Conservation (phyloP, 2,797 vertebrate genomes). For the Acipenser oxyrinchus region DNA sequence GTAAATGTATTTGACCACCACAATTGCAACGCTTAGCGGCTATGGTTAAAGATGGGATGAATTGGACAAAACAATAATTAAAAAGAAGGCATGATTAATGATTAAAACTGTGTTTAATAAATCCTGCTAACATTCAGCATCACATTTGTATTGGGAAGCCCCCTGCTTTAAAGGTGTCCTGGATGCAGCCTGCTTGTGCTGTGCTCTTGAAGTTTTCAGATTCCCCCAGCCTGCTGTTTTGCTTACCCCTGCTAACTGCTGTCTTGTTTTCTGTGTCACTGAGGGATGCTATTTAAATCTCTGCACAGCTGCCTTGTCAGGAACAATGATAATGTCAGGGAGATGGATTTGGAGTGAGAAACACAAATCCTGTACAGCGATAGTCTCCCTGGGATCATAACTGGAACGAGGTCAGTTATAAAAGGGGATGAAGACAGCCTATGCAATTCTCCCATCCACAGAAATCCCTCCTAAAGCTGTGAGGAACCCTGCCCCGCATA, state of each 20-base stretch:
- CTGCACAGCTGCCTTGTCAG: constrained; percentile 54
- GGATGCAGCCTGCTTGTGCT: constrained; percentile 7
- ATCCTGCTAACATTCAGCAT: constrained; percentile 40
- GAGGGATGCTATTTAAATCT: constrained; percentile 65
- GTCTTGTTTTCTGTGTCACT: constrained; percentile 42
- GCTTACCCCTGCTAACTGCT: constrained; percentile 42
- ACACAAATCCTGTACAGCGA: constrained; percentile 32
- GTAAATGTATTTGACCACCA: constrained; percentile 7
- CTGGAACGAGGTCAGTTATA: constrained; percentile 1
- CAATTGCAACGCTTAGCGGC: constrained; percentile 30
- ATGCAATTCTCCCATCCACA: constrained; percentile 15
- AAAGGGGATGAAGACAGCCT: constrained; percentile 5
- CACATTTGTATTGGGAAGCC: not conserved
- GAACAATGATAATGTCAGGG: constrained; percentile 44
- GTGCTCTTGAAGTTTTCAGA: not conserved
- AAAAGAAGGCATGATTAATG: constrained; percentile 34
- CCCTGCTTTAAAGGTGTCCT: no score
- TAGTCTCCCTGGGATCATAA: constrained; percentile 25
- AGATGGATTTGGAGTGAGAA: constrained; percentile 31
- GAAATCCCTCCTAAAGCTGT: not conserved
- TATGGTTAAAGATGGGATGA: constrained; percentile 38
- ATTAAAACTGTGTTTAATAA: constrained; percentile 46
- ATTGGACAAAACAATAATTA: not conserved
- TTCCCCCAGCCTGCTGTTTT: constrained; percentile 6
- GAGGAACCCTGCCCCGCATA: constrained; percentile 1